phyloP scores from a whole-genome alignment of 2,113 vertebrate genomes.

The Pedetes capensis region DNA sequence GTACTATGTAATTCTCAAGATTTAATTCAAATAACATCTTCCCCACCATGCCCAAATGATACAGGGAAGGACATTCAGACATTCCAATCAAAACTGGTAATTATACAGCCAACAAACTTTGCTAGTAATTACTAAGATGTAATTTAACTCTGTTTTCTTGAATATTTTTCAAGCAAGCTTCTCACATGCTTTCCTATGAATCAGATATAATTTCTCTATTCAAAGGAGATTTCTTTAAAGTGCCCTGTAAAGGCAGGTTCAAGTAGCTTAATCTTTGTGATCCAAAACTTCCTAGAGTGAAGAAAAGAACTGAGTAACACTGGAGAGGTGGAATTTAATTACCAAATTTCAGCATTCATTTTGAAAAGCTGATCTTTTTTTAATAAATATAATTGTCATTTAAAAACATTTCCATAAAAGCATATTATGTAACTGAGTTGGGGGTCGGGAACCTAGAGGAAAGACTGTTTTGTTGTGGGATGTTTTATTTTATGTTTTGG shows the following conservation, averaged over 20 bases:
- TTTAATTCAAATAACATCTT: conserved; percentile 32
- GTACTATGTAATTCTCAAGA: background rate
- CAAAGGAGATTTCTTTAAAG: background rate
- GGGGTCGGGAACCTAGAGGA: too few species aligned
- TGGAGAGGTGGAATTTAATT: conserved; percentile 13
- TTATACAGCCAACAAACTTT: background rate
- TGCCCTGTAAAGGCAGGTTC: background rate
- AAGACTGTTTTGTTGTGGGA: background rate
- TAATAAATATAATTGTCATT: conserved; percentile 5
- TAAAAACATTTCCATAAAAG: conserved; percentile 22
- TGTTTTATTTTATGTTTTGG: too few species aligned
- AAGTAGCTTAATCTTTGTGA: conserved; percentile 37
- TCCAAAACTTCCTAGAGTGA: conserved; percentile 30
- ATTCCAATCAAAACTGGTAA: conserved; percentile 7
- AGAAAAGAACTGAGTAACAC: conserved; percentile 15
- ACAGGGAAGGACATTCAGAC: background rate
- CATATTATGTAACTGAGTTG: conserved; percentile 31
- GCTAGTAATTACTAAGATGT: background rate
- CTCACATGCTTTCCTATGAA: background rate
- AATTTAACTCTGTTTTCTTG: background rate
- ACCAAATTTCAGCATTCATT: conserved; percentile 51
- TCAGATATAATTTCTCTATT: conserved; percentile 40
- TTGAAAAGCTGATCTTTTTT: conserved; percentile 31
- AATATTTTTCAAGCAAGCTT: conserved; percentile 18
- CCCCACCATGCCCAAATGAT: background rate